These are phyloP conservation scores for Bhutanitis thaidina DNA, from an alignment of 2,888 invertebrate species.

Conservation along the genomic window DNA sequence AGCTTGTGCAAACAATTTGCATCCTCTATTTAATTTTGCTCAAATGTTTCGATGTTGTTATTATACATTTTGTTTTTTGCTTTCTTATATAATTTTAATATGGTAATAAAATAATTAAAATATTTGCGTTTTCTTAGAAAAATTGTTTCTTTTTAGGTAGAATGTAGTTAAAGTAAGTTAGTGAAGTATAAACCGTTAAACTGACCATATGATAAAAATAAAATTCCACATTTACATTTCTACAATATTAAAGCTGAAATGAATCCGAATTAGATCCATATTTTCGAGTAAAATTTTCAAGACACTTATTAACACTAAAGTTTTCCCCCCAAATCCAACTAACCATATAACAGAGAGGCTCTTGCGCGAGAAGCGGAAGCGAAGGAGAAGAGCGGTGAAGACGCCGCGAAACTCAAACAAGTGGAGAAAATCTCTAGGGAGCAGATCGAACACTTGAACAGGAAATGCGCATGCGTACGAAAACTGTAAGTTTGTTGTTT, in stretches of 20 bases:
- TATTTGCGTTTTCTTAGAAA: background rate
- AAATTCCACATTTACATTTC: too few species aligned
- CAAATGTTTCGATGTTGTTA: background rate
- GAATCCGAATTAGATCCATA: too few species aligned
- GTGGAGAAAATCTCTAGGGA: conserved; percentile 72
- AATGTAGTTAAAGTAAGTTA: too few species aligned
- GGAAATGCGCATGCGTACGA: conserved; percentile 80
- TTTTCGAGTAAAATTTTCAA: too few species aligned
- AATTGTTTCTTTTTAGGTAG: background rate
- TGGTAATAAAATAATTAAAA: background rate
- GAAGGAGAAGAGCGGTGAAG: conserved; percentile 61
- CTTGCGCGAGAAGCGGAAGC: conserved; percentile 65
- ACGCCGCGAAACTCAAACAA: conserved; percentile 57
- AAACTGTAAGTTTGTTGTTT: conserved; percentile 79
- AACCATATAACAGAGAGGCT: conserved; percentile 69
- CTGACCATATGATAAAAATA: too few species aligned
- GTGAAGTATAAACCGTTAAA: too few species aligned
- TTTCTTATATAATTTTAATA: background rate
- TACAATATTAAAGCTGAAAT: too few species aligned
- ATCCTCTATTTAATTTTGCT: background rate
- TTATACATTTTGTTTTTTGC: background rate
- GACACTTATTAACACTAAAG: background rate
- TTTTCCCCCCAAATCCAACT: conserved; percentile 24
- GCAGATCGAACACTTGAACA: conserved; percentile 80
- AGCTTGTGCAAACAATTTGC: background rate